A percentile compares a stretch with the other conserved stretches of the same genome.
phyloP scores from a whole-genome alignment of 92 coral and sea anemone genomes.

The Parazoanthus darwini region DNA sequence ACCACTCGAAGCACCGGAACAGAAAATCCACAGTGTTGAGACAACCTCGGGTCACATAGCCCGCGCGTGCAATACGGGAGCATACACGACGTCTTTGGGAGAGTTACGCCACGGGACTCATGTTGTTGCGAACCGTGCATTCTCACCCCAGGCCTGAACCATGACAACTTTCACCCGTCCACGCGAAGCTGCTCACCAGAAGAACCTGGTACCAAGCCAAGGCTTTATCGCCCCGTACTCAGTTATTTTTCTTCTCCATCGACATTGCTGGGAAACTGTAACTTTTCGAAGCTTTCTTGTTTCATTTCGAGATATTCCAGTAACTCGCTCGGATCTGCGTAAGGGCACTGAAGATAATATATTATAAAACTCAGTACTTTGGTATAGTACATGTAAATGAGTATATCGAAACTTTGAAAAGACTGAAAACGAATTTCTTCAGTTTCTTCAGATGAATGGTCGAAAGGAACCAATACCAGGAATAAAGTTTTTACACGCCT shows the following conservation, averaged over 20 bases:
- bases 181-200: neutral
- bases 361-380: neutral
- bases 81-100: no score
- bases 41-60: no score
- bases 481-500: no score
- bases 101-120: neutral
- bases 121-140: neutral
- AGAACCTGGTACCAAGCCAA: neutral
- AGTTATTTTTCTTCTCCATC: neutral
- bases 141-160: neutral
- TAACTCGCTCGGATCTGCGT: constrained; percentile 77
- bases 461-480: neutral
- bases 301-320: constrained; percentile 68
- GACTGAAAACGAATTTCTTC: no score
- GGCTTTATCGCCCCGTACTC: neutral
- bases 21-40: no score
- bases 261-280: constrained; percentile 75
- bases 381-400: no score
- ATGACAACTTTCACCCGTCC: neutral
- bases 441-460: neutral
- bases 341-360: constrained; percentile 59
- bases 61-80: no score
- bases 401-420: neutral
- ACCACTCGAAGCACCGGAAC: no score
- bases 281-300: constrained; percentile 68